Evolutionary conservation across 1,140 invertebrate genomes (phyloP), one percentile per base, ranked within the genome.

Genomic region (Drosophila kurseongensis): DNA sequence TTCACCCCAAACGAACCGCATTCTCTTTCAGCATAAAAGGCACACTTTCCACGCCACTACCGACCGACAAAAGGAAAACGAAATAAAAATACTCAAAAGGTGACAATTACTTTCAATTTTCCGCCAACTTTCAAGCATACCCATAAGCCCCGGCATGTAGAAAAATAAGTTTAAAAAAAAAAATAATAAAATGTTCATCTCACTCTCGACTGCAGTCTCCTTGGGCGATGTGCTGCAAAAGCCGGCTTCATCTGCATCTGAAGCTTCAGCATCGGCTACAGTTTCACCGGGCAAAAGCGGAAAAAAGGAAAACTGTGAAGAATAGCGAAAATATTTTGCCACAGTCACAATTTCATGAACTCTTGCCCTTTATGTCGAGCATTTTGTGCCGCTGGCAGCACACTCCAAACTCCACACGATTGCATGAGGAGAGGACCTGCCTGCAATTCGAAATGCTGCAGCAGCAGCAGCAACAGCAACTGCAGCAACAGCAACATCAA

Each of bases 81-180:
- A 71, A 71, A 72, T 71, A 44, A 42, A 72, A 71, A 58, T 58
- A 81, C 74, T 62, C 48, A 48, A 75, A 69, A 89, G 84, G 84
- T 84, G 84, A 89, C 84, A 84, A 90, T 89, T 90, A 90, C 84
- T 90, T 89, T 89, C 84, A 75, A 80, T 89, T 89, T 89, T 83
- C 48, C 67, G 60, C 51, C 61, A 67, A 69, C 68, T 60, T 67
- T 76, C 62, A 23, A 58, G 59, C 41, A 23, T 73, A 72, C 36
- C 52, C 58, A 44, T 7, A 44, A 29, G 38, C 32, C 5, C 35
- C 48, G 58, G 45, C 69, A 55, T 66, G 71, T 66, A 62, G 55
- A 27, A 44, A 66, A 52, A 56, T 41, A 16, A 40, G 44, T 48
- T 51, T 5, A 45, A 50, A 47, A 51, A 51, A 68, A 58, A 51